Percentiles rank a stretch among this genome's conserved stretches.
Conservation (phyloP, 2,113 vertebrate species). For the Aspidoscelis tigris region DNA sequence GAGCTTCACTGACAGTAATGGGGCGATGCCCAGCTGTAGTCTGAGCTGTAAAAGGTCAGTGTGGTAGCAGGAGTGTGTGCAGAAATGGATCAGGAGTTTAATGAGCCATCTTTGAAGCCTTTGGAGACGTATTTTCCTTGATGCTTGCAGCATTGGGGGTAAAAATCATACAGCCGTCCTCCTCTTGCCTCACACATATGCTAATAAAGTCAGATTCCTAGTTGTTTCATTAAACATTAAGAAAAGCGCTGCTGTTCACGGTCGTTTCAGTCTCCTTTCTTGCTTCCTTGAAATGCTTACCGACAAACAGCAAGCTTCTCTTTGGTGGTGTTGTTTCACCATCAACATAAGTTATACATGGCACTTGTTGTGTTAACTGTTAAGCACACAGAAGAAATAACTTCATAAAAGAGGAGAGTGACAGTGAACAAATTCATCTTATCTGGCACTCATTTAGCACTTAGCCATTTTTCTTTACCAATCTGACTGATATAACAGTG, state of each 20-base stretch:
- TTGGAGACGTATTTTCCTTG: conserved; percentile 52
- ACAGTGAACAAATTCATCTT: neutral
- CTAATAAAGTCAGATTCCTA: neutral
- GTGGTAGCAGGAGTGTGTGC: conserved; percentile 48
- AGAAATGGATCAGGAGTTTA: conserved; percentile 66
- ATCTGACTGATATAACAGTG: neutral
- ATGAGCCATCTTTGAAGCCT: conserved; percentile 58
- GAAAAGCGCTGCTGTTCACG: neutral
- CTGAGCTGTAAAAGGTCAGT: conserved; percentile 65
- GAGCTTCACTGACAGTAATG: conserved; percentile 45
- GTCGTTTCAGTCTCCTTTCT: neutral
- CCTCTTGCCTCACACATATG: conserved; percentile 46
- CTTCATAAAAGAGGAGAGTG: neutral
- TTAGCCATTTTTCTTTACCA: neutral
- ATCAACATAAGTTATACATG: neutral
- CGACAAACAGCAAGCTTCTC: neutral
- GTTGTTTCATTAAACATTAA: conserved; percentile 11
- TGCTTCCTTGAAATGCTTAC: neutral
- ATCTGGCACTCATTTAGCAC: neutral
- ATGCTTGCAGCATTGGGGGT: conserved; percentile 49
- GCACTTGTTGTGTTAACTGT: neutral
- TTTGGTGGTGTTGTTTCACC: neutral
- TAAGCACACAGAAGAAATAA: neutral
- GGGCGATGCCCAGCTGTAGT: conserved; percentile 31
- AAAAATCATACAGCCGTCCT: conserved; percentile 23